Base-by-base conservation (phyloP, 2,888 invertebrate species). In the Hirtodrosophila confusa region DNA sequence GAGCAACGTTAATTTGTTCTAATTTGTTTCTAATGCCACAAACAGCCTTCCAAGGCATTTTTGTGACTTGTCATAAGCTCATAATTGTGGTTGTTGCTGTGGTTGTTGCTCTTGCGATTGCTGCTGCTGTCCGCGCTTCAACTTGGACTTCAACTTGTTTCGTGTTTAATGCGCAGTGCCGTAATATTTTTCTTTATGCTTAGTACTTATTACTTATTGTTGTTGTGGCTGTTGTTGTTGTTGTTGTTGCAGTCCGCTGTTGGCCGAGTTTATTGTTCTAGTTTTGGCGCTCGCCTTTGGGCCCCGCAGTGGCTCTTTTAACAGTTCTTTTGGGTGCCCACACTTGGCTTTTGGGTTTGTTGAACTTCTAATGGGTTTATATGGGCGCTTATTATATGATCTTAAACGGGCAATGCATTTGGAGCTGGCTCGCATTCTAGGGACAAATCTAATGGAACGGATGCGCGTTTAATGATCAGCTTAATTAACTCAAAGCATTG, bases 231-330 rank as follows among this genome's bases (percentile, higher is more conserved):
- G 29, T 31, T 39, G 29, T 33, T 44, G 35, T 29, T 40, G 29
- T 41, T 49, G 41, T 12, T 53, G 51, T 12, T 62, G 17, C 12
- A 6, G 29, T 11, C 55, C 23, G 63, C 49, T 68, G 68, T 47
- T 80, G 79, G 79, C 76, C 79, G 79, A 82, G 79, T 82, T 80
- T 80, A 80, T 82, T 79, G 79, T 82, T 80, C 79, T 79, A 80
- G 79, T 80, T 79, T 31, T 68, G 50, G 50, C 55, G 41, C 23
- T 61, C 33, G 36, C 9, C 35, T 35, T n/a, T 37, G 35, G 54
- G 40, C 35, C 45, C 45, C 39, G 40, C 53, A 43, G 11, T 53
- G 39, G 45, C 74, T 68, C 62, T 58, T 47, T 68, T 65, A 82
- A 79, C 79, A 68, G 79, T 79, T 69, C 69, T 80, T 82, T 80